These are phyloP conservation scores for Coccyzus lansbergi DNA, from an alignment of 2,797 vertebrate species.

Conservation along the genomic window DNA sequence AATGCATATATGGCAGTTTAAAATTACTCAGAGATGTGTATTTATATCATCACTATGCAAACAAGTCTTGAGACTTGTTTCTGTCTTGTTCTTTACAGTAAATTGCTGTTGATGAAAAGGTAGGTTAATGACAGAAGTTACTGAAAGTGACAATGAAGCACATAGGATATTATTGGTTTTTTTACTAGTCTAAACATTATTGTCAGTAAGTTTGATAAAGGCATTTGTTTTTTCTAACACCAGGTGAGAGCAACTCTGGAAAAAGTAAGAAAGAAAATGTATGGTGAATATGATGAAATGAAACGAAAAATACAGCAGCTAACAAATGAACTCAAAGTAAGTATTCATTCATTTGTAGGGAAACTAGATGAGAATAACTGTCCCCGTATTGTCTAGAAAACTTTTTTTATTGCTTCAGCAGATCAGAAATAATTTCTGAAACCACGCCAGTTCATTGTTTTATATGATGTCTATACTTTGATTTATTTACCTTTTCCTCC, in stretches of 20 bases:
- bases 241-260: constrained; percentile 97
- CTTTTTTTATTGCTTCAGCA: background rate
- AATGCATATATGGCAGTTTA: background rate
- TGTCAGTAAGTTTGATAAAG: background rate
- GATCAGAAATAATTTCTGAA: background rate
- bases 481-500: background rate
- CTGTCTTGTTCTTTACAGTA: background rate
- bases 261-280: constrained; percentile 94
- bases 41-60: background rate
- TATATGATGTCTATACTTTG: background rate
- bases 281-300: constrained; percentile 96
- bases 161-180: too few relatives aligned
- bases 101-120: background rate
- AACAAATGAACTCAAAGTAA: constrained; percentile 90
- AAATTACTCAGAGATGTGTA: background rate
- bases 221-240: constrained; percentile 8
- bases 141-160: background rate
- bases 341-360: background rate
- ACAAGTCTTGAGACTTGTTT: background rate
- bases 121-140: background rate
- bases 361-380: background rate
- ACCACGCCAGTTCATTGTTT: background rate
- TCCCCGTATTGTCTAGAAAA: background rate
- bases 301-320: constrained; percentile 92
- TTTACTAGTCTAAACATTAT: background rate